Percentiles rank a stretch among this genome's conserved stretches.
Conservation (phyloP, 2,888 invertebrate genomes). For the Drosophila cyrtoloma region DNA sequence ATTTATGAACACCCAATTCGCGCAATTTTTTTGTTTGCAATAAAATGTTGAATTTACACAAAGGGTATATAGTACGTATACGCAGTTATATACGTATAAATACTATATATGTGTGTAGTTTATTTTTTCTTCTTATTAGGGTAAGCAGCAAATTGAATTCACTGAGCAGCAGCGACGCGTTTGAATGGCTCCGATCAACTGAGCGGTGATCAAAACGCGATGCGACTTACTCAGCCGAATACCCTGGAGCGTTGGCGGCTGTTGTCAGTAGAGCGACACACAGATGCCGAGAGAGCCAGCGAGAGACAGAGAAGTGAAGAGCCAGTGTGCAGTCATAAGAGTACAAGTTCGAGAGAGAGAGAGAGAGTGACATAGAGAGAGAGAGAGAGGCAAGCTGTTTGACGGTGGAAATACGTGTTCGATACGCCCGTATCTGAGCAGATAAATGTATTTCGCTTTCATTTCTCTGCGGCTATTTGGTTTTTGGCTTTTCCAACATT, state of each 20-base stretch:
- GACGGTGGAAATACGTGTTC: slow-evolving; percentile 15
- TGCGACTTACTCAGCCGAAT: slow-evolving; percentile 52
- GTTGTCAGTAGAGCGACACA: slow-evolving; percentile 3
- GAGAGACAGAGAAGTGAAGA: not conserved
- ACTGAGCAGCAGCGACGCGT: slow-evolving; percentile 67
- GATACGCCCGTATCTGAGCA: slow-evolving; percentile 2
- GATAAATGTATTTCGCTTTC: slow-evolving; percentile 15
- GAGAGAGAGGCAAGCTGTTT: not conserved
- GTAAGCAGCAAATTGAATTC: slow-evolving; percentile 40
- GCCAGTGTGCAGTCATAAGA: not conserved
- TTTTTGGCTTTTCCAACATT: slow-evolving; percentile 28
- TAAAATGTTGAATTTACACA: slow-evolving; percentile 33
- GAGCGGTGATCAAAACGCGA: slow-evolving; percentile 66
- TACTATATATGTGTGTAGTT: slow-evolving; percentile 8
- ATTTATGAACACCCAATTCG: slow-evolving; percentile 17
- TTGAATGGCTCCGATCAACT: slow-evolving; percentile 80
- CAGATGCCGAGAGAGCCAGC: slow-evolving; percentile 3
- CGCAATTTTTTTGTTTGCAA: not conserved
- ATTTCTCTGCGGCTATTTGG: not conserved
- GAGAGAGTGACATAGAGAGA: slow-evolving; percentile 3
- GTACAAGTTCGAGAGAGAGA: not conserved
- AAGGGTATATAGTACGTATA: slow-evolving; percentile 22
- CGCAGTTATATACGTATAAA: slow-evolving; percentile 1
- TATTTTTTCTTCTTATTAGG: slow-evolving; percentile 6
- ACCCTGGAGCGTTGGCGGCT: slow-evolving; percentile 19